Base-by-base conservation (phyloP, 2,113 vertebrate species). In the Perccottus glenii region DNA sequence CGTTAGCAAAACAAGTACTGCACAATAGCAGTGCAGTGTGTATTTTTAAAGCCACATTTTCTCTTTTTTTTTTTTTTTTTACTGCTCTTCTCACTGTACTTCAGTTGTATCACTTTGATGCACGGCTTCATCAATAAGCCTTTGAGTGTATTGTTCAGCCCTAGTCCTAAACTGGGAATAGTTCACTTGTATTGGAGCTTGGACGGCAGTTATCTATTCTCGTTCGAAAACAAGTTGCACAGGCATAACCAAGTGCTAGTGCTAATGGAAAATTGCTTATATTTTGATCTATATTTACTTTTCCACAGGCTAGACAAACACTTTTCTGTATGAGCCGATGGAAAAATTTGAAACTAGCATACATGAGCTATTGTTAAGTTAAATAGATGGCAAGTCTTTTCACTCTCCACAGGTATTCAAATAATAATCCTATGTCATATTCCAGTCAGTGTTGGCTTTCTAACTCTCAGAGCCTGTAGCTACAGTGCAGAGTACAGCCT, bases 401-500 rank as follows among this genome's bases (percentile, higher is more conserved):
- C 51, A 6, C 11, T 52, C 5, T 7, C 2, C 16, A 11, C 48
- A 19, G n/a, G 14, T 15, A 6, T 19, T 19, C 9, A 10, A 8
- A 16, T 58, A 36, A 46, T 11, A 11, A 43, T 14, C 35, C 14
- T 10, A 33, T 73, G 19, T 19, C 42, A 49, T 42, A 65, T 52
- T 62, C 56, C 57, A 73, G 52, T 57, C 48, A 57, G 10, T 59
- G 12, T 59, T 6, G 43, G n/a, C 55, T 38, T 42, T 8, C 0
- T n/a, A n/a, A n/a, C n/a, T n/a, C n/a, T 59, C 12, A 40, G 27
- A 47, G 50, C 11, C 19, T 61, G 52, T 32, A 40, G 19, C n/a
- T 35, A 56, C 11, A n/a, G 67, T 64, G 58, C 59, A 66, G 46
- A 70, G 45, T 35, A 16, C 55, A 52, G 46, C 35, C n/a, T 15